Base-by-base conservation (phyloP, 2,113 vertebrate genomes). In the Oxyura jamaicensis region DNA sequence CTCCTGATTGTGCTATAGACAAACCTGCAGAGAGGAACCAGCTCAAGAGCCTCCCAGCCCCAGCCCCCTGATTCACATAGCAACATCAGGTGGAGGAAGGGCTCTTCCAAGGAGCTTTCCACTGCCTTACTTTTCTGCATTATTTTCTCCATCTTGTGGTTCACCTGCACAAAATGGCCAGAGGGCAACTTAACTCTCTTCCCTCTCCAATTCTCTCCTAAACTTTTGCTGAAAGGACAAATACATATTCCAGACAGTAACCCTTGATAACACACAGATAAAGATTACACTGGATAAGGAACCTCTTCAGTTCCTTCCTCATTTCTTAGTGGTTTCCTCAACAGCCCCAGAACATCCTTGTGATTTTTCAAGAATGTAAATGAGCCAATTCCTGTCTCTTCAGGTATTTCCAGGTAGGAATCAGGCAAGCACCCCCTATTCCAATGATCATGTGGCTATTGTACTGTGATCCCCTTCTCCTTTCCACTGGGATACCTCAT, bases 311-410 rank as follows among this genome's bases (percentile, higher is more conserved):
- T 35, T 90, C 20, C 26, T 56, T 89, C 15, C 86, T 91, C 9
- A 53, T 73, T 89, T 88, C 77, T 86, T 41, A 74, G 53, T 79
- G 33, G 53, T 78, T 96, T 92, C 62, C 53, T 83, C 79, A 88
- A 84, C 59, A 88, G 53, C 53, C n/a, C 28, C 59, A 69, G 55
- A 93, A 73, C 14, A 62, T 14, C 48, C n/a, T 48, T 69, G 53
- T 83, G 73, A 53, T 26, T 92, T 94, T 94, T 93, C 60, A 94
- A 73, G 65, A 75, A 93, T 53, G 66, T 82, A 94, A 94, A 93
- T 84, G 21, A 79, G 31, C 10, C 65, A 60, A 52, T 88, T 88
- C 73, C 77, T 84, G 13, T 84, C 83, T 93, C 53, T 82, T 93
- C 77, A 55, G 80, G 26, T 78, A 78, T 81, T 93, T 88, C 75